Conservation (phyloP, 2,888 invertebrate genomes). For the Pilophorus perplexus region DNA sequence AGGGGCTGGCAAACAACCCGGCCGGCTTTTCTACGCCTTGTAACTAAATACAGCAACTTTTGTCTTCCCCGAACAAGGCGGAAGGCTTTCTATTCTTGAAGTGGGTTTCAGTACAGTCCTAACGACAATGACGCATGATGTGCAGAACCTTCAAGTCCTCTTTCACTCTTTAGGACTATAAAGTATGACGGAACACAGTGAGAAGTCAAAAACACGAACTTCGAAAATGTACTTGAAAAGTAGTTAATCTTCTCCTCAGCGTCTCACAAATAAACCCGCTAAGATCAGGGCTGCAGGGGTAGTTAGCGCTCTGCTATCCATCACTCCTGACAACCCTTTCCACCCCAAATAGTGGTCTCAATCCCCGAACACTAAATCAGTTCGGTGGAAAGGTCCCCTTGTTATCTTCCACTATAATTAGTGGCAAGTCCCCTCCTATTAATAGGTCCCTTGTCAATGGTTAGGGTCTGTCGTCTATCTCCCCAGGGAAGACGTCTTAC, state of each 20-base stretch:
- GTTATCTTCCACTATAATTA: conserved; percentile 22
- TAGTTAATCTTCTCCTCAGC: conserved; percentile 5
- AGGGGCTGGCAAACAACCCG: too few relatives aligned
- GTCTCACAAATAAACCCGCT: conserved; percentile 5
- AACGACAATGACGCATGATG: too few relatives aligned
- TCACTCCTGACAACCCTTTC: conserved; percentile 15
- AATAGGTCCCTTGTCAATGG: conserved; percentile 15
- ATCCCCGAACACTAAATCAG: conserved; percentile 17
- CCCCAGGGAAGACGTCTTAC: conserved; percentile 1
- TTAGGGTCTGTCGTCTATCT: conserved; percentile 3
- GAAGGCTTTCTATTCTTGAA: too few relatives aligned
- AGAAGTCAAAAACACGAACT: too few relatives aligned
- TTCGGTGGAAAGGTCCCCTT: not conserved
- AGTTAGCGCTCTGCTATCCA: conserved; percentile 19
- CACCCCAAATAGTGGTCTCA: conserved; percentile 20
- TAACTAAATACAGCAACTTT: too few relatives aligned
- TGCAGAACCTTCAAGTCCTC: too few relatives aligned
- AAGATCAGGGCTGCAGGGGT: not conserved
- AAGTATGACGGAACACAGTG: too few relatives aligned
- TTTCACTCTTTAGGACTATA: too few relatives aligned
- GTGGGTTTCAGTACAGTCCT: too few relatives aligned
- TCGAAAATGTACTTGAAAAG: too few relatives aligned
- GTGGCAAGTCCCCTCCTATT: conserved; percentile 7
- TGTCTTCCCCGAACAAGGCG: too few relatives aligned
- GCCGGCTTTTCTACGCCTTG: too few relatives aligned